Percentiles rank a stretch among this genome's conserved stretches.
These are phyloP conservation scores for Bembecia ichneumoniformis DNA, from an alignment of 2,888 invertebrate species.

Conservation along the genomic window DNA sequence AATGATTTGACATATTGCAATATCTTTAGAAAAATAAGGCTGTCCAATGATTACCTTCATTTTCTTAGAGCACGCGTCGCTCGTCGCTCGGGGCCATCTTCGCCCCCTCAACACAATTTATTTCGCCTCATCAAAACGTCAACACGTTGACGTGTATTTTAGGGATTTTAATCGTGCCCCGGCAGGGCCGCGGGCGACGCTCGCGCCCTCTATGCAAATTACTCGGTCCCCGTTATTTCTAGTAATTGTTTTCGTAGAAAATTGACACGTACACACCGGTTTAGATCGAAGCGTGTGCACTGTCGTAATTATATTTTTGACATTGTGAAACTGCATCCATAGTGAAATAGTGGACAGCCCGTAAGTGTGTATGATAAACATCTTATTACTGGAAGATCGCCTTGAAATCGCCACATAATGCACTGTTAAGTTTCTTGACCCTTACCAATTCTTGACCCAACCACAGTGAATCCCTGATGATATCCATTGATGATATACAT, in stretches of 20 bases:
- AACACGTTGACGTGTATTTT: constrained; percentile 69
- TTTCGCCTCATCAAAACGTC: constrained; percentile 69
- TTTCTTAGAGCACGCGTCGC: constrained; percentile 53
- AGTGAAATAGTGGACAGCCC: too few relatives aligned
- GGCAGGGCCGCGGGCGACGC: constrained; percentile 18
- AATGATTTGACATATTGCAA: background rate
- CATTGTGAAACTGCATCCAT: too few relatives aligned
- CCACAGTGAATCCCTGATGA: too few relatives aligned
- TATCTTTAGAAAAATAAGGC: constrained; percentile 6
- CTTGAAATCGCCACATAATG: background rate
- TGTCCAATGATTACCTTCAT: constrained; percentile 60
- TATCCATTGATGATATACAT: too few relatives aligned
- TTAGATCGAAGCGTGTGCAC: constrained; percentile 28
- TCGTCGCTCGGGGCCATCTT: constrained; percentile 29
- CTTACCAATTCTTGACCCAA: too few relatives aligned
- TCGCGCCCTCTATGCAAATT: constrained; percentile 56
- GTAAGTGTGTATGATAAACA: too few relatives aligned
- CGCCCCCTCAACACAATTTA: constrained; percentile 46
- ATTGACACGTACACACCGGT: constrained; percentile 45
- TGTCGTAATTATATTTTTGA: background rate
- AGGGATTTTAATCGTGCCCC: constrained; percentile 60
- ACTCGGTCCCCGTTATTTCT: constrained; percentile 31
- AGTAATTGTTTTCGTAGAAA: constrained; percentile 59
- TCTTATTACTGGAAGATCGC: too few relatives aligned
- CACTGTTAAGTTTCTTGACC: background rate